Evolutionary conservation across 2,888 invertebrate species (phyloP).

Genomic region (Trileptium ribeirensis): DNA sequence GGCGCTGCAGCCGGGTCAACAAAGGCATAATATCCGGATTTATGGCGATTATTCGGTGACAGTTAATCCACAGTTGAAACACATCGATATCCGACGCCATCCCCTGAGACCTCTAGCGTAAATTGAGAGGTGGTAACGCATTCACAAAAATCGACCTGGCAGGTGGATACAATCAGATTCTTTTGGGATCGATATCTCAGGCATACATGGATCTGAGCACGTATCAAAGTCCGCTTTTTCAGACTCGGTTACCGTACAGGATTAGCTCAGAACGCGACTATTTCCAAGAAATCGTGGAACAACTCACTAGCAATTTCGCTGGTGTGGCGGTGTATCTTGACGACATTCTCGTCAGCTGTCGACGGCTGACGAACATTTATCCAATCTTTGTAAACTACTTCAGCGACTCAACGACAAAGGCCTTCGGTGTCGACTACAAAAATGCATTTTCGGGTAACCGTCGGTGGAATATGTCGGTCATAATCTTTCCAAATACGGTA

Average conservation of each 20-base stretch:
- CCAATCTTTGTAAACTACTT: not conserved
- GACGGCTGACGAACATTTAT: not conserved
- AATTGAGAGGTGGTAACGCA: constrained; percentile 3
- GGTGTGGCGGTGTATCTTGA: constrained; percentile 27
- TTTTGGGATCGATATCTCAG: not conserved
- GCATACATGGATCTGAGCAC: constrained; percentile 16
- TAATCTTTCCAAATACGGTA: constrained; percentile 16
- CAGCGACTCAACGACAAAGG: constrained; percentile 9
- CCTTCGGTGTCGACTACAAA: constrained; percentile 24
- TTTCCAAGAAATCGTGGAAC: constrained; percentile 28
- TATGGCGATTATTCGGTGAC: constrained; percentile 3
- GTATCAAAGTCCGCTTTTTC: constrained; percentile 22
- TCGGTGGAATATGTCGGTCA: constrained; percentile 11
- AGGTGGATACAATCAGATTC: constrained; percentile 1
- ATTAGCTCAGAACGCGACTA: constrained; percentile 19
- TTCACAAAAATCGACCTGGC: not conserved
- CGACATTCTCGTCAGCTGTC: constrained; percentile 9
- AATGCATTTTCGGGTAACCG: constrained; percentile 18
- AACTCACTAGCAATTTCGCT: constrained; percentile 23
- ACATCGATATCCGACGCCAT: not conserved
- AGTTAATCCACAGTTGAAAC: constrained; percentile 1
- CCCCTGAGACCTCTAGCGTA: not conserved
- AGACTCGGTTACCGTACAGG: constrained; percentile 20
- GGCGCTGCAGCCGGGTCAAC: not conserved
- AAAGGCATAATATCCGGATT: not conserved